Evolutionary conservation across 1,140 invertebrate genomes (phyloP), one percentile per base, ranked within the genome.

Genomic region (Ctenoplectra terminalis): DNA sequence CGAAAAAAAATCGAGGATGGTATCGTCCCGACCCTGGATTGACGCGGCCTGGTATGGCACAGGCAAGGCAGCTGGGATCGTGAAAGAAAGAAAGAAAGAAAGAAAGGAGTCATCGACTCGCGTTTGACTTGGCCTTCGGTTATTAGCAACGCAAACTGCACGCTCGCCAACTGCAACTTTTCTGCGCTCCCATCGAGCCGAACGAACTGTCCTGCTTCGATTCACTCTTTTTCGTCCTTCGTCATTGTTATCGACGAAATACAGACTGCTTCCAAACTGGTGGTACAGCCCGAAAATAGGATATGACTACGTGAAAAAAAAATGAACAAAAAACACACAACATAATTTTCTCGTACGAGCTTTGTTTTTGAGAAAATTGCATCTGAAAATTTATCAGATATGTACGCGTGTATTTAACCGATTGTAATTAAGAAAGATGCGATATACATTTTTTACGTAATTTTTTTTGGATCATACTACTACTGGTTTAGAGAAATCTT

Each of bases 71-170:
- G 79, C 86, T 86, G 81, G 58, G 63, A 70, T 34, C 77, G 50
- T 17, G 69, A 73, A 73, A 61, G 76, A 87, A 82, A 82, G 34
- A 74, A 78, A 48, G 63, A 67, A 77, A 76, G 67, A 79, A 79
- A 69, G 75, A 84, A 81, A 88, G 85, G 84, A 90, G 90, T 90
- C 90, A 91, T 90, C 90, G 90, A 91, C 90, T 90, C 78, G 89
- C 87, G 84, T 90, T 91, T 86, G 83, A 85, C 82, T 87, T 90
- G 90, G 89, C 90, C 90, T 91, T 91, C 90, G 90, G 82, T 87
- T 89, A 91, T 91, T 91, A 91, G 86, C 89, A 82, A 89, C 84
- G 77, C 87, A 64, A 86, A 86, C 69, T 54, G 67, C 67, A 56
- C 81, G 75, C 75, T 87, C 60, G 76, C 72, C 81, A 69, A 61